Evolutionary conservation across 2,113 vertebrate genomes (phyloP).

Genomic region (Gadus chalcogrammus): DNA sequence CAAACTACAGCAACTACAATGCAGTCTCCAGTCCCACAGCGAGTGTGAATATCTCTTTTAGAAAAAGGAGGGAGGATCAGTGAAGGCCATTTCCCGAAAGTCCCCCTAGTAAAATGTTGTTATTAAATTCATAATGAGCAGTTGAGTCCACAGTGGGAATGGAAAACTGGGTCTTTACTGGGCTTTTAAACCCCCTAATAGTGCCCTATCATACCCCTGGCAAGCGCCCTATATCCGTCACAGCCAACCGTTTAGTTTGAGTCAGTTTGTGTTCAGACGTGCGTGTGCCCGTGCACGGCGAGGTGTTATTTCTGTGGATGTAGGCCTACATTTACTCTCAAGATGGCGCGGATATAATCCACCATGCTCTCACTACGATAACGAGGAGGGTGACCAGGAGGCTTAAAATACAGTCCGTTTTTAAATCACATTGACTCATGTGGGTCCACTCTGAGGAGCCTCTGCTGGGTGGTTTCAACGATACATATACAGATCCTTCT

Average conservation of each 20-base stretch:
- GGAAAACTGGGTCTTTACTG: slow-evolving; percentile 42
- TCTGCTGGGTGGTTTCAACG: background rate
- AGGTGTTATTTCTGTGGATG: background rate
- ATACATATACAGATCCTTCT: background rate
- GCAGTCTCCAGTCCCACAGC: background rate
- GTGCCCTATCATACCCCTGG: slow-evolving; percentile 28
- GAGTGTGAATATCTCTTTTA: slow-evolving; percentile 15
- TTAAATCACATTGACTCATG: background rate
- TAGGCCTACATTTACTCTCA: background rate
- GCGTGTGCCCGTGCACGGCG: slow-evolving; percentile 1
- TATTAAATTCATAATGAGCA: slow-evolving; percentile 55
- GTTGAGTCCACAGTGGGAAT: slow-evolving; percentile 47
- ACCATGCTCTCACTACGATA: background rate
- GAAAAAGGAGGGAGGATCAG: slow-evolving; percentile 26
- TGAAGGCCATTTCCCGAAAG: slow-evolving; percentile 39
- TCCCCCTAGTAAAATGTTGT: slow-evolving; percentile 38
- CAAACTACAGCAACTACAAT: background rate
- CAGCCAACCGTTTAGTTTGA: slow-evolving; percentile 4
- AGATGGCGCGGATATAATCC: background rate
- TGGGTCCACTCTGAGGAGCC: background rate
- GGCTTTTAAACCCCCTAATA: slow-evolving; percentile 25
- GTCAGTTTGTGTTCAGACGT: background rate
- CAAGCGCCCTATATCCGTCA: slow-evolving; percentile 24
- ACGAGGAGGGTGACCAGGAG: too few relatives aligned
- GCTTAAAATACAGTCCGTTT: too few relatives aligned